Base-by-base conservation (phyloP, 2,888 invertebrate genomes). In the Ormyrus pomaceus region DNA sequence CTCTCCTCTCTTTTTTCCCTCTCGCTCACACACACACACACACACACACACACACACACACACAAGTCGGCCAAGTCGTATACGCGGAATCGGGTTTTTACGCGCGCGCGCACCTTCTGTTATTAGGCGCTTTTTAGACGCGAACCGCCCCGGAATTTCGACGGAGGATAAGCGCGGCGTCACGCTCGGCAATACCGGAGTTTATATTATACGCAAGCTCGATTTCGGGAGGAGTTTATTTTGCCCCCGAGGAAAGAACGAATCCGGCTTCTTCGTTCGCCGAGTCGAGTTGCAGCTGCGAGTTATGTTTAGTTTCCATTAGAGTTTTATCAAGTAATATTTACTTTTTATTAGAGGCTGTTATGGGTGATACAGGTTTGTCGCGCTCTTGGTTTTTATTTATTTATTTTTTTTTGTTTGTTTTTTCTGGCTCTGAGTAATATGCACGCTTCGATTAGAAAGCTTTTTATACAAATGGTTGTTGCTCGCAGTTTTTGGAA, bases 311-410 rank as follows among this genome's bases (percentile, higher is more conserved):
- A 19, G 53, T 74, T 79, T 79, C 51, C 73, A 79, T 79, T 74
- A 64, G n/a, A 55, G 34, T 74, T 74, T 69, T 74, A 79, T 79
- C 46, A 79, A 69, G 48, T 51, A 58, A 69, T 79, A 68, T 73
- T 78, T 78, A 50, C 50, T 53, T 77, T 77, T 77, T 71, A 77
- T 77, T 71, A 65, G 10, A 71, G 48, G 53, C 46, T 55, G 53
- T 50, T 69, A 53, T 55, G 10, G 11, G 62, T 69, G 48, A 6
- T 69, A 5, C 19, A 46, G 62, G 45, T 46, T 62, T 62, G 19
- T 10, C 45, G 62, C 5, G 9, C 1, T 62, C 10, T 62, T 46
- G 66, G 51, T 34, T 34, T 34, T 7, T 11, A 13, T 13, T 53
- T 9, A 19, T 19, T 19, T 19, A 19, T 19, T 19, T 19, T 19